A percentile compares a stretch with the other conserved stretches of the same genome.
Conservation (phyloP, 2,888 invertebrate species). For the Drosophila aldrichi region DNA sequence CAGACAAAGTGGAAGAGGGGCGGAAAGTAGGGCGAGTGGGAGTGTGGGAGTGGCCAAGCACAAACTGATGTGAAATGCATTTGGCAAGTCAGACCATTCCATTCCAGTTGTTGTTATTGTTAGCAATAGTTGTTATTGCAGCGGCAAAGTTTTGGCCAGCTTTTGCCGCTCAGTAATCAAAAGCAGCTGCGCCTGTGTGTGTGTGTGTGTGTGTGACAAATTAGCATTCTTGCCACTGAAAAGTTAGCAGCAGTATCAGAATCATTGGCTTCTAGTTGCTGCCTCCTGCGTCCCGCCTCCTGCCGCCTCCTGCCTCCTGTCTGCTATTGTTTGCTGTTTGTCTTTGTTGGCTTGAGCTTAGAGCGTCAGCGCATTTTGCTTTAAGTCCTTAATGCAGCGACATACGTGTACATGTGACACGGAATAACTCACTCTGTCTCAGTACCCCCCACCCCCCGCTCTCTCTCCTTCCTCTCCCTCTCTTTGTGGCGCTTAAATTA, state of each 20-base stretch:
- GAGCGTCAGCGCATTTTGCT: constrained; percentile 60
- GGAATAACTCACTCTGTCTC: constrained; percentile 56
- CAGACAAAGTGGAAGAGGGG: constrained; percentile 1
- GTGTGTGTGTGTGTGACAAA: constrained; percentile 47
- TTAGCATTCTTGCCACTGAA: constrained; percentile 68
- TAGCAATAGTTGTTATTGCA: constrained; percentile 34
- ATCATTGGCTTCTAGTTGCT: constrained; percentile 38
- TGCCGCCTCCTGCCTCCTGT: not conserved
- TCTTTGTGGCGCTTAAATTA: constrained; percentile 41
- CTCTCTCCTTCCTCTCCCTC: not conserved
- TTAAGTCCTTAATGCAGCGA: constrained; percentile 67
- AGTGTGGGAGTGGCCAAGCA: not conserved
- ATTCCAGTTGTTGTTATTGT: constrained; percentile 20
- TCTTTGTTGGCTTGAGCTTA: constrained; percentile 56
- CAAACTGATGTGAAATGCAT: constrained; percentile 48
- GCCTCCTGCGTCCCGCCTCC: not conserved
- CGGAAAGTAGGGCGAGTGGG: not conserved
- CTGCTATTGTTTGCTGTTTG: constrained; percentile 54
- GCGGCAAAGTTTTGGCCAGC: constrained; percentile 46
- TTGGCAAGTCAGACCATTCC: constrained; percentile 37
- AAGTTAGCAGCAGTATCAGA: constrained; percentile 30
- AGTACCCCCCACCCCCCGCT: too few species aligned
- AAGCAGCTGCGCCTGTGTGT: constrained; percentile 30
- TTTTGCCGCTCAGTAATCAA: constrained; percentile 45
- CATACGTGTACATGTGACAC: constrained; percentile 59